Evolutionary conservation across 2,797 vertebrate genomes (phyloP).

Genomic region (Somateria mollissima): DNA sequence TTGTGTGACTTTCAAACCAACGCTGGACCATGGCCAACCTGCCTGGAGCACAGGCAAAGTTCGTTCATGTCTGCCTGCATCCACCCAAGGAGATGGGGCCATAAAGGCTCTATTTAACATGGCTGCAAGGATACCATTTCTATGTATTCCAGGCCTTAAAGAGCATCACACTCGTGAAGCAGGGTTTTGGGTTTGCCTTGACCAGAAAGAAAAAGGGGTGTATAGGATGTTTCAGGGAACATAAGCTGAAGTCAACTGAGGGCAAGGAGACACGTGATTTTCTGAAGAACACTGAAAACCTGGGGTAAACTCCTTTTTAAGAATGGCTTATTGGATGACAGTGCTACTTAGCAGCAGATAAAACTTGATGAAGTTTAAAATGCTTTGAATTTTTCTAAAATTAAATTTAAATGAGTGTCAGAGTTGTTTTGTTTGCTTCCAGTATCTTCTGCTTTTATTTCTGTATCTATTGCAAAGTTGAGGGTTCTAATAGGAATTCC

Average conservation of each 20-base stretch:
- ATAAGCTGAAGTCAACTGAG: neutral
- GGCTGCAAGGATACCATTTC: neutral
- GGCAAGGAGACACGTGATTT: neutral
- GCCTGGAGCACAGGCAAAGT: slow-evolving; percentile 1
- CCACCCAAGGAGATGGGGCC: neutral
- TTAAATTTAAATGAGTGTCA: neutral
- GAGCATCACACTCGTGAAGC: neutral
- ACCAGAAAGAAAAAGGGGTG: neutral
- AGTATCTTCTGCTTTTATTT: neutral
- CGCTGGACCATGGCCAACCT: neutral
- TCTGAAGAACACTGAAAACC: neutral
- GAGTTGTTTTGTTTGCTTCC: neutral
- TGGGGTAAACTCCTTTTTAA: neutral
- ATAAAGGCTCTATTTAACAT: neutral
- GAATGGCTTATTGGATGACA: neutral
- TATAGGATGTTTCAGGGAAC: neutral
- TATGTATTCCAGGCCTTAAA: neutral
- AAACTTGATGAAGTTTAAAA: neutral
- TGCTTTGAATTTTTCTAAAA: neutral
- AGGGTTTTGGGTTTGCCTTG: neutral
- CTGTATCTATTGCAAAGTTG: neutral
- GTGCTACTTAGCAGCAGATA: neutral
- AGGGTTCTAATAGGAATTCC: neutral
- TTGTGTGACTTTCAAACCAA: neutral
- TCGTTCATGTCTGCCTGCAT: slow-evolving; percentile 26